Conservation (phyloP, 2,113 vertebrate species). For the Neotoma lepida region DNA sequence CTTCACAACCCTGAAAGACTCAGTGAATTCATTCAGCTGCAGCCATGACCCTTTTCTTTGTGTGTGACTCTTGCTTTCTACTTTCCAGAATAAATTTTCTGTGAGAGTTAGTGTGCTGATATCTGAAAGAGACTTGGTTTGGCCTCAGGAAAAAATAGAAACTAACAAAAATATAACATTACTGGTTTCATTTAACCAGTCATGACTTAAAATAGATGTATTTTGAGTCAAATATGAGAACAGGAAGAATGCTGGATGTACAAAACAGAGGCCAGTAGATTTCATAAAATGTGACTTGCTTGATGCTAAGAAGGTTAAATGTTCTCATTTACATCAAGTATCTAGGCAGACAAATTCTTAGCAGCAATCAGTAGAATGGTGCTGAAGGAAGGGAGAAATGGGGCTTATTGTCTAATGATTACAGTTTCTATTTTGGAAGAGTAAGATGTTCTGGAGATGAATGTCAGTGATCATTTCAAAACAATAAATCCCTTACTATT, state of each 20-base stretch:
- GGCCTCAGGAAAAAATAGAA: too few species aligned
- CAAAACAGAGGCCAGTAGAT: background rate
- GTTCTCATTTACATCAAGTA: background rate
- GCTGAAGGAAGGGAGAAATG: background rate
- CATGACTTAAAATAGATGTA: background rate
- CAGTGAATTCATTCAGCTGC: background rate
- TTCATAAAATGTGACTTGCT: background rate
- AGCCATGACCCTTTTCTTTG: background rate
- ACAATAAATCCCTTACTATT: background rate
- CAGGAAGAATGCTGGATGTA: background rate
- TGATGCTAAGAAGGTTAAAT: background rate
- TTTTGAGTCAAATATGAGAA: background rate
- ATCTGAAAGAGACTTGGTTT: background rate
- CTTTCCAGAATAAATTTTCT: background rate
- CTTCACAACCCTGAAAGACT: background rate
- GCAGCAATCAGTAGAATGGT: background rate
- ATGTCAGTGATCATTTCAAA: background rate
- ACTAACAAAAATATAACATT: background rate
- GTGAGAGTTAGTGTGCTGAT: background rate
- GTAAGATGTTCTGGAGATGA: background rate
- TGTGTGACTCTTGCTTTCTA: background rate
- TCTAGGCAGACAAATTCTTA: background rate
- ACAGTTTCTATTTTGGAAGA: background rate
- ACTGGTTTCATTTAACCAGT: background rate
- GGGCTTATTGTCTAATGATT: background rate